Evolutionary conservation across 1,140 invertebrate genomes (phyloP), one percentile per base, ranked within the genome.

Genomic region (Zophobas morio): DNA sequence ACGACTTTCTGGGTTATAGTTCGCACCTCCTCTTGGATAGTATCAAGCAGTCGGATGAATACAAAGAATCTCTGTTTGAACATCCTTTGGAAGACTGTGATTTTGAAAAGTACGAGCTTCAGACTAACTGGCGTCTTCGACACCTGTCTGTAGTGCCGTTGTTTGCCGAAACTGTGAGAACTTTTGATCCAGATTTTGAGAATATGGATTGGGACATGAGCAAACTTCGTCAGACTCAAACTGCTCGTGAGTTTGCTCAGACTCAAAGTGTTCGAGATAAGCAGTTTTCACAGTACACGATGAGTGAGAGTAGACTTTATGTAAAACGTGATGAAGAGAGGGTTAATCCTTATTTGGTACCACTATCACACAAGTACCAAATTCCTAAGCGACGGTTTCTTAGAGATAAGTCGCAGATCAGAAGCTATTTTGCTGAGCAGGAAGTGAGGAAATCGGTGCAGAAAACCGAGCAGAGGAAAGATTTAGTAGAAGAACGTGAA

Each of bases 121-220:
- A 85, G 34, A 85, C 87, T 1, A 88, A 88, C 20, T 90, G 89
- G 88, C 85, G 88, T 37, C 86, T 88, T 8, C 88, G 89, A 57
- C 89, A 92, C 84, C 84, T 90, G 1, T 89, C 89, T 0, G 87
- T 91, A 81, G 89, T 91, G 34, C 93, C 93, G 0, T 81, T 93
- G 47, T 94, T 93, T 84, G 89, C 89, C 0, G 86, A 83, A 51
- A 82, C 83, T 3, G 77, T 84, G 33, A 71, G 79, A 1, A 78
- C 46, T 54, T 74, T 73, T 49, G 54, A 70, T 57, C 32, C 49
- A 8, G 32, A 35, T 70, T 20, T 20, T 20, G 75, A 4, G 54
- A 60, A 39, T 35, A 39, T 20, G 20, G 56, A 77, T 6, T 33
- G 20, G 6, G 54, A 71, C 34, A 56, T 72, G 20, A 74, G 76